Evolutionary conservation across 2,113 vertebrate genomes (phyloP).

Genomic region (Elephantulus edwardii): DNA sequence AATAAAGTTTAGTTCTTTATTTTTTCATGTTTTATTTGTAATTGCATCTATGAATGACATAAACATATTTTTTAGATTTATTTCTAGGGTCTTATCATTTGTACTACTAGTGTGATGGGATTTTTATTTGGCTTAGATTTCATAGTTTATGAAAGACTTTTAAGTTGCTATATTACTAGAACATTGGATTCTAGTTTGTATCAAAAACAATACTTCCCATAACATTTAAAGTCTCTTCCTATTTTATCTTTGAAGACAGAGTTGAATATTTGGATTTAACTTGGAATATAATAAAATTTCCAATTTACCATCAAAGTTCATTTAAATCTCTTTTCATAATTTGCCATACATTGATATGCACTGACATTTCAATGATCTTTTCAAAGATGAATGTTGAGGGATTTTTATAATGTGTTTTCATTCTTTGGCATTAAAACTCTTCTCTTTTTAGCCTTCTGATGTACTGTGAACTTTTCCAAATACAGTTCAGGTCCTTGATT

Average conservation of each 20-base stretch:
- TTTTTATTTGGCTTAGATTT: constrained; percentile 35
- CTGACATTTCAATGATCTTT: constrained; percentile 47
- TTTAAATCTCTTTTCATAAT: constrained; percentile 44
- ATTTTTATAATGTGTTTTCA: constrained; percentile 24
- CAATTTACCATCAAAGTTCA: not conserved
- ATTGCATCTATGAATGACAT: not conserved
- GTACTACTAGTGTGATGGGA: not conserved
- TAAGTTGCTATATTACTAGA: not conserved
- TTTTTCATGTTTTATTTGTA: constrained; percentile 2
- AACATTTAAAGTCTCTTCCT: not conserved
- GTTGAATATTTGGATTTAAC: constrained; percentile 17
- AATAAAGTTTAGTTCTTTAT: not conserved
- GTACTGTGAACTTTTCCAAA: not conserved
- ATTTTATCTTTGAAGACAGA: constrained; percentile 25
- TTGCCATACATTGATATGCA: not conserved
- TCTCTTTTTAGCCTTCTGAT: constrained; percentile 29
- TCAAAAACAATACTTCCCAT: not conserved
- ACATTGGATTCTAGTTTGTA: constrained; percentile 12
- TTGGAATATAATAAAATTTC: constrained; percentile 21
- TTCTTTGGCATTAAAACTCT: constrained; percentile 31
- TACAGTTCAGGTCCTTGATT: constrained; percentile 31
- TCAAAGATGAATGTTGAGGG: constrained; percentile 1
- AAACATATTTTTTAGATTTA: not conserved
- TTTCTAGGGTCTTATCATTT: not conserved
- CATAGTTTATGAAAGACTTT: constrained; percentile 35